Conservation (phyloP, 2,888 invertebrate genomes). For the Yponomeuta malinellus region DNA sequence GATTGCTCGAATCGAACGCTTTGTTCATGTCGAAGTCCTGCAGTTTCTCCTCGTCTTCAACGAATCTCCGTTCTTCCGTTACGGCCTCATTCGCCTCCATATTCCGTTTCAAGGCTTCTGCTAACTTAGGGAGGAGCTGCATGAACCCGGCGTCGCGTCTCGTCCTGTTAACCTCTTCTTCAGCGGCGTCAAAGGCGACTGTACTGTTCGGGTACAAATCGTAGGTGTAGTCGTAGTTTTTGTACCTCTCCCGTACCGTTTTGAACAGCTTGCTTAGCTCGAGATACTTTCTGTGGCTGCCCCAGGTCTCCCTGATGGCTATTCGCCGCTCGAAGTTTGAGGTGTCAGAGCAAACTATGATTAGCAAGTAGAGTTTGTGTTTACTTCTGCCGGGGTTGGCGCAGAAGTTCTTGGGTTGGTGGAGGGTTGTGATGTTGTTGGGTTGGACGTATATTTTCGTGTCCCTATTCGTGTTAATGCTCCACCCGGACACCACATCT, state of each 20-base stretch:
- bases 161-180: conserved; percentile 29
- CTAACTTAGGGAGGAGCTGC: conserved; percentile 50
- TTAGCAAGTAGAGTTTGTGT: conserved; percentile 76
- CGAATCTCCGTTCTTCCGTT: conserved; percentile 48
- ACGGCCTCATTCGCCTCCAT: conserved; percentile 39
- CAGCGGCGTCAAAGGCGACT: conserved; percentile 26
- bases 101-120: conserved; percentile 48
- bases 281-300: conserved; percentile 57
- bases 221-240: conserved; percentile 53
- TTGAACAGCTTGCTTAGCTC: conserved; percentile 42
- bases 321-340: conserved; percentile 78
- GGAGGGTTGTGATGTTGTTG: conserved; percentile 79
- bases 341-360: conserved; percentile 86
- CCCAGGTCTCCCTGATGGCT: conserved; percentile 85
- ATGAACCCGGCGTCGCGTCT: conserved; percentile 46
- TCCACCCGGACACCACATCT: conserved; percentile 81
- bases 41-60: conserved; percentile 43
- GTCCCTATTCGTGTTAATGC: conserved; percentile 83
- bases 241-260: conserved; percentile 44
- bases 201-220: conserved; percentile 37
- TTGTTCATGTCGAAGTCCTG: conserved; percentile 65
- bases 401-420: conserved; percentile 78
- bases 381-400: conserved; percentile 31
- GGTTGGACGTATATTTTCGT: conserved; percentile 83
- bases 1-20: conserved; percentile 43